Evolutionary conservation across 2,797 vertebrate genomes (phyloP), one percentile per base, ranked within the genome.

Genomic region (Liparis tanakae): DNA sequence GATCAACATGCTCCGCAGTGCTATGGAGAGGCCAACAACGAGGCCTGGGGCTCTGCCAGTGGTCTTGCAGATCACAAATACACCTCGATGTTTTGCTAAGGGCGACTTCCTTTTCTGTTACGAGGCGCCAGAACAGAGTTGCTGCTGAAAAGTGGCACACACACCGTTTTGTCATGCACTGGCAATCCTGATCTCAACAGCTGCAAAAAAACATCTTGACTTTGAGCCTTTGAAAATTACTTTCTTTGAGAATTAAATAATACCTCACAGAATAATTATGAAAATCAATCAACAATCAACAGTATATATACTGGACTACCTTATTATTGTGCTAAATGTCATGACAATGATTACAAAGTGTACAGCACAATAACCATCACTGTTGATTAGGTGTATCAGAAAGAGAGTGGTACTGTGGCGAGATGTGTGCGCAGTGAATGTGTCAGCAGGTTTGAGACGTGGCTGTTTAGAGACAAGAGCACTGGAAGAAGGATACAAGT

Each of bases 331-430:
- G 50, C 9, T 51, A 43, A 15, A 76, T 12, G 8, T 44, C 25
- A 18, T 37, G 20, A 20, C 7, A 2, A 7, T 43, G 39, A n/a
- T 57, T 10, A 15, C 4, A 64, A 43, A 70, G 10, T 44, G 8
- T 36, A 30, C 37, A 53, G 10, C 13, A 48, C 20, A 41, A 44
- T 14, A 18, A 33, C 25, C 18, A 51, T 44, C n/a, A 34, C 36
- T 70, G 44, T 33, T 58, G 25, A 76, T 70, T 18, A 34, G 25
- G 22, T 3, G 10, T 34, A 56, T 20, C 34, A 58, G 18, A 69
- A 18, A 50, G 7, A 56, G 22, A 58, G 18, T 73, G 62, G 30
- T 20, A n/a, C 46, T 22, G n/a, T 48, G 17, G 18, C 7, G 50
- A 46, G 48, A 30, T 68, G 25, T 62, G 55, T 14, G 55, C 39